phyloP scores from a whole-genome alignment of 2,797 vertebrate species.

The Rhadinocentrus ornatus region DNA sequence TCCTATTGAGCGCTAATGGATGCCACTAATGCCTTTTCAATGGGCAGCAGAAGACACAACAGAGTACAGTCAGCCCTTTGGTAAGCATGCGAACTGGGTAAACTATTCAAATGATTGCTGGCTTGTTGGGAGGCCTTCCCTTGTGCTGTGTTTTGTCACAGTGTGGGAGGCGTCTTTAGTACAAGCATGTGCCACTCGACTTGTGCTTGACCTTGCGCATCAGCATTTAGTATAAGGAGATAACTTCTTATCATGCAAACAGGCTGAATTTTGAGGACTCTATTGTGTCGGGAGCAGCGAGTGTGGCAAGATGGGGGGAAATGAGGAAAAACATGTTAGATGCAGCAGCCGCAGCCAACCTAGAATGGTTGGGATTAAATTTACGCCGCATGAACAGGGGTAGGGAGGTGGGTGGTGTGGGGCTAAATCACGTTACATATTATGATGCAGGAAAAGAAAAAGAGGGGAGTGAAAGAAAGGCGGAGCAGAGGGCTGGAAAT shows the following conservation, averaged over 20 bases:
- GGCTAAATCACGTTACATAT: conserved; percentile 81
- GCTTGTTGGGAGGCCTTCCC: conserved; percentile 41
- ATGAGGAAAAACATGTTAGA: conserved; percentile 53
- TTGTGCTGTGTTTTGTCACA: conserved; percentile 46
- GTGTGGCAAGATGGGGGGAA: conserved; percentile 46
- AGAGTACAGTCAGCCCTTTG: conserved; percentile 34
- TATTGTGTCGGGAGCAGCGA: conserved; percentile 65
- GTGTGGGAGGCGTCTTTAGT: conserved; percentile 50
- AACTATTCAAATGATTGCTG: conserved; percentile 50
- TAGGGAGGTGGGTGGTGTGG: not conserved
- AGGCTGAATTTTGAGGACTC: conserved; percentile 61
- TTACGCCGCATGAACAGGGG: conserved; percentile 80
- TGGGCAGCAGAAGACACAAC: conserved; percentile 28
- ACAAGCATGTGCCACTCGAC: conserved; percentile 56
- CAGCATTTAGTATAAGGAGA: conserved; percentile 59
- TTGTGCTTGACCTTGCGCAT: conserved; percentile 70
- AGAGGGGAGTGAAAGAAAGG: conserved; percentile 39
- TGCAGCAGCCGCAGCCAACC: conserved; percentile 69
- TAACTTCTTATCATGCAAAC: conserved; percentile 70
- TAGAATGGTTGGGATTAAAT: conserved; percentile 77
- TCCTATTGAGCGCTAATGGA: conserved; percentile 51
- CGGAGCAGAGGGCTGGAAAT: conserved; percentile 63
- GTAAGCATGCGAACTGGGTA: conserved; percentile 34
- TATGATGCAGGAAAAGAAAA: conserved; percentile 67
- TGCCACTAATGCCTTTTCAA: conserved; percentile 54